Conservation (phyloP, 2,113 vertebrate genomes). For the Lathamus discolor region DNA sequence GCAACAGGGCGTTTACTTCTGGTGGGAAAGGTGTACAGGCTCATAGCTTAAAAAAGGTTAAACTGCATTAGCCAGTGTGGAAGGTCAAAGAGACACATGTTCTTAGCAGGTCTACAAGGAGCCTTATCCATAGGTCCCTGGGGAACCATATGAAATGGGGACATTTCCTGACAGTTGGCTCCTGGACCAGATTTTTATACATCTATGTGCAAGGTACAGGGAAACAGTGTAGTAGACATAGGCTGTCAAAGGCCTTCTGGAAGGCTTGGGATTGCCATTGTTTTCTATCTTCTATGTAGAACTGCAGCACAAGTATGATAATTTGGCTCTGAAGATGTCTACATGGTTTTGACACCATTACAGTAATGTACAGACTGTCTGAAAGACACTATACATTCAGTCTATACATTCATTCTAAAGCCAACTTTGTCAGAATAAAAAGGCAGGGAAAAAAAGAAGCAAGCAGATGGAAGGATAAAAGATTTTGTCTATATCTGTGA, state of each 20-base stretch:
- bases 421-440: neutral
- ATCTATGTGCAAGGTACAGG: neutral
- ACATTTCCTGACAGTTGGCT: neutral
- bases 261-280: neutral
- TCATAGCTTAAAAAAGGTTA: neutral
- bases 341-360: neutral
- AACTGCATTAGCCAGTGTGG: accelerated
- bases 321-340: neutral
- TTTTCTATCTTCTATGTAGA: neutral
- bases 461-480: neutral
- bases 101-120: neutral
- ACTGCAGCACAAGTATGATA: neutral
- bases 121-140: neutral
- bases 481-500: neutral
- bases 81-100: neutral
- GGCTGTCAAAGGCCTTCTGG: neutral
- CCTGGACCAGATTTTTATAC: neutral
- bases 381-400: neutral
- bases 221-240: neutral
- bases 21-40: neutral
- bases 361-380: neutral
- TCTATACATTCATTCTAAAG: neutral
- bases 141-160: neutral
- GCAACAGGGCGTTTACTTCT: accelerated
- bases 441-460: neutral